Base-by-base conservation (phyloP, 1,140 invertebrate genomes). In the Palaemon carinicauda region DNA sequence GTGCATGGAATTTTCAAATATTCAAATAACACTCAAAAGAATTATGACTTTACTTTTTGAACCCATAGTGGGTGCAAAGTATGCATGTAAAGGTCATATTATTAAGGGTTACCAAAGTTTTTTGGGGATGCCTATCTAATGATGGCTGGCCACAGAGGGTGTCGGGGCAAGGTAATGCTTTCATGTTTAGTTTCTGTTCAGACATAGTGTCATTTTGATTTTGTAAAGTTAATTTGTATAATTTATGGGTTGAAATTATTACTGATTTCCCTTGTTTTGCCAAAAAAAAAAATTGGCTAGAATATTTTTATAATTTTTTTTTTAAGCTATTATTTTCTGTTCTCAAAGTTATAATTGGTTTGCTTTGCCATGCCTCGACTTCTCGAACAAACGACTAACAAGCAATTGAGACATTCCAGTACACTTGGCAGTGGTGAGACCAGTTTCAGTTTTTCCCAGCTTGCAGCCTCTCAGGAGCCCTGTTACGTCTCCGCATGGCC, bases 401-500 rank as follows among this genome's bases (percentile, higher is more conserved):
- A 85, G 74, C 74, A 79, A 31, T 65, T 51, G 74, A 79, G 82
- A 85, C 75, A 80, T 73, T 86, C 75, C 84, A 73, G 71, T 51
- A 65, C 75, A 74, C 77, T 80, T 27, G 31, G 17, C 84, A 80
- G 84, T 53, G 69, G 65, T 71, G 51, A 86, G 50, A 86, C n/a
- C 77, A 86, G 31, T 80, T 69, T 80, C 84, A 77, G 73, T 83
- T 83, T 41, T 83, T 60, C 84, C 84, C 84, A 86, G 84, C 84
- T 80, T 80, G 84, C 84, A 80, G 84, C 84, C 84, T 86, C 84
- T 86, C 84, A 53, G 84, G 84, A 80, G 84, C 84, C 84, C 84
- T 86, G 84, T 86, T 86, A 86, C 80, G 84, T 86, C 78, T 86
- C 84, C 84, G 84, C 84, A 86, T 86, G 84, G 84, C 84, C 65